These are phyloP conservation scores for Zelleria hepariella DNA, from an alignment of 2,888 invertebrate genomes.

Conservation along the genomic window DNA sequence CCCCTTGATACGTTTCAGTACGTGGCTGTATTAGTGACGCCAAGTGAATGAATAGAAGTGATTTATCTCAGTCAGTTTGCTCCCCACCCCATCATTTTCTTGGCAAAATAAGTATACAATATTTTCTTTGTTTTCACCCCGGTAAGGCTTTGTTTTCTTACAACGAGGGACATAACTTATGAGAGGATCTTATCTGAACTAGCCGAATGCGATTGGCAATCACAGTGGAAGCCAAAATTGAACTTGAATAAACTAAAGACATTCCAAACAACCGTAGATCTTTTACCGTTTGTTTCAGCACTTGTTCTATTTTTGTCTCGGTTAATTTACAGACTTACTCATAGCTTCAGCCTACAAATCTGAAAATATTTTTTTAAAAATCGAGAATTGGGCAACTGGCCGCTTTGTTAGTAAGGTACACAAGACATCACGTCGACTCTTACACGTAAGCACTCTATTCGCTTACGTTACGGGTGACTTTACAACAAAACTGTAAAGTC, in stretches of 20 bases:
- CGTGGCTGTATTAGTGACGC: neutral
- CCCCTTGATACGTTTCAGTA: no score
- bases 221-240: neutral
- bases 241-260: neutral
- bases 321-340: no score
- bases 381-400: no score
- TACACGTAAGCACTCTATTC: no score
- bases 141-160: constrained; percentile 16
- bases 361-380: no score
- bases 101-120: constrained; percentile 10
- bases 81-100: neutral
- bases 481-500: no score
- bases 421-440: no score
- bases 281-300: neutral
- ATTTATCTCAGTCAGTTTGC: constrained; percentile 44
- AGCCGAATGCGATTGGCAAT: neutral
- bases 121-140: constrained; percentile 33
- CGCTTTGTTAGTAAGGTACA: no score
- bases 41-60: constrained; percentile 23
- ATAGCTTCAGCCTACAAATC: no score
- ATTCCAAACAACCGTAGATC: neutral
- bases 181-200: neutral
- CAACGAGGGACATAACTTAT: neutral
- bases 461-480: no score
- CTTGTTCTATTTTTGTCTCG: no score